Evolutionary conservation across 2,888 invertebrate genomes (phyloP), one percentile per base, ranked within the genome.

Genomic region (Cremastinae sp.): DNA sequence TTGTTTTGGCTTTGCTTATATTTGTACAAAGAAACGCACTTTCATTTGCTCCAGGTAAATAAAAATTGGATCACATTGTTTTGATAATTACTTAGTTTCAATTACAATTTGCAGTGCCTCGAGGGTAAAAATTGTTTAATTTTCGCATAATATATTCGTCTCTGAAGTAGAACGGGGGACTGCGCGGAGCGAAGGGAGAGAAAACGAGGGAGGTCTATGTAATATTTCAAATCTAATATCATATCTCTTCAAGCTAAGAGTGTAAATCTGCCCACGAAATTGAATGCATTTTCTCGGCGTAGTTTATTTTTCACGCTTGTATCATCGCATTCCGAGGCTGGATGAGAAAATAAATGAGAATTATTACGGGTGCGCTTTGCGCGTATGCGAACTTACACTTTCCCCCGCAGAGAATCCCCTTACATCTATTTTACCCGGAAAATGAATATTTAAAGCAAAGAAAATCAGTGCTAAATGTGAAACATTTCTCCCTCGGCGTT

Each of bases 41-140:
- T n/a, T 47, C 65, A 71, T 68, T 56, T 20, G 47, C n/a, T n/a
- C n/a, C n/a, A n/a, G n/a, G n/a, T n/a, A n/a, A n/a, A n/a, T 14
- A 59, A 36, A 58, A 49, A 69, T 76, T 64, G 59, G 64, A 76
- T 73, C 59, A 69, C n/a, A n/a, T n/a, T 69, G 43, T 10, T 64
- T 69, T 64, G 58, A 9, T 45, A 22, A 64, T n/a, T 45, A 72
- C 73, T 76, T 59, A 53, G 36, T 47, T 58, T 38, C 58, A 73
- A 76, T 76, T 72, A 73, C 66, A 66, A 14, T 56, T 56, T 43
- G 45, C 66, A 34, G 47, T 18, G 9, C 36, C 47, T n/a, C 20
- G 53, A 65, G 28, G 51, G 20, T 1, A 34, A 41, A 51, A 58
- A 54, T 58, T 10, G 56, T 56, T 66, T 64, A 34, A 59, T 66